A percentile compares a stretch with the other conserved stretches of the same genome.
phyloP scores from a whole-genome alignment of 37 sponge, comb jelly and placozoan species.

The Theonella swinhoei region DNA sequence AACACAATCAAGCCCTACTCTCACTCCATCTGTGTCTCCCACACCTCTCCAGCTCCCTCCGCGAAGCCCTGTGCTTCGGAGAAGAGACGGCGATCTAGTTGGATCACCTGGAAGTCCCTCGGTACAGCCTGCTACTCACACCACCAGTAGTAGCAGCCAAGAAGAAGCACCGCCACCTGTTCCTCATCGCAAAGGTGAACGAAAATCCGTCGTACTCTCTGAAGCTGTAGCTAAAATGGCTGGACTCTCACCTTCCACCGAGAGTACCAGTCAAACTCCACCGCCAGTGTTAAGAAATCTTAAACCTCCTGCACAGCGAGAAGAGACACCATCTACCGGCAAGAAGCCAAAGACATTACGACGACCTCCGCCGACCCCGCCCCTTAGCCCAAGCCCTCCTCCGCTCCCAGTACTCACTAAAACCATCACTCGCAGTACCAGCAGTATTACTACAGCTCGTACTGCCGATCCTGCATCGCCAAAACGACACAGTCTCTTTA shows the following conservation, averaged over 20 bases:
- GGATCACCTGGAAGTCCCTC: too few relatives aligned
- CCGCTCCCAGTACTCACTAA: background rate
- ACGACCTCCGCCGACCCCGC: constrained; percentile 22
- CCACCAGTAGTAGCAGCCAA: background rate
- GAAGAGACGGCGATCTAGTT: too few relatives aligned
- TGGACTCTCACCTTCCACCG: background rate
- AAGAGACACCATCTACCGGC: background rate
- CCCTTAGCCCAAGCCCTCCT: background rate
- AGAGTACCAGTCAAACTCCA: background rate
- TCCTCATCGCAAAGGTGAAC: background rate
- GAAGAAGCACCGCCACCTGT: background rate
- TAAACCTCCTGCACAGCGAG: background rate
- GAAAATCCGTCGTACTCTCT: too few relatives aligned
- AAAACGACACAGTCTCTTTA: constrained; percentile 2
- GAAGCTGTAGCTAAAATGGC: background rate
- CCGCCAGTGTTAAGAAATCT: background rate
- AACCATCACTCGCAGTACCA: background rate
- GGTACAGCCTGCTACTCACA: background rate
- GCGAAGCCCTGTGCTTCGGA: background rate
- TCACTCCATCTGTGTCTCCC: background rate
- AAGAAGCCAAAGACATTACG: background rate
- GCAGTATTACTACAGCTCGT: too few relatives aligned
- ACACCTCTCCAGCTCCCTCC: background rate
- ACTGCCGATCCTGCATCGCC: background rate
- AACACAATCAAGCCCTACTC: background rate